Percentiles rank a stretch among this genome's conserved stretches.
phyloP scores from a whole-genome alignment of 2,113 vertebrate species.

The Delphinus delphis region DNA sequence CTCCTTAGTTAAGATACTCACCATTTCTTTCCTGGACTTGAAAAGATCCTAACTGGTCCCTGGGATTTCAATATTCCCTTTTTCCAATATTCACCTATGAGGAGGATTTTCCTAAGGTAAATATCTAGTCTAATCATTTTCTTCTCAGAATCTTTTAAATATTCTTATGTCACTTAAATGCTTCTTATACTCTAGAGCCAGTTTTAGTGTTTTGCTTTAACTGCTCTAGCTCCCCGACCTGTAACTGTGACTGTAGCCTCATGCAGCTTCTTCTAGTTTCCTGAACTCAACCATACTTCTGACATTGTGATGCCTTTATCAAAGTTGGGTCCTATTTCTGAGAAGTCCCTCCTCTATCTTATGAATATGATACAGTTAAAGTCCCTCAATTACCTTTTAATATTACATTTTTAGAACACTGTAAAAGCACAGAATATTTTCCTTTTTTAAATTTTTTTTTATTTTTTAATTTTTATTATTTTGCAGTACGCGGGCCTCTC shows the following conservation, averaged over 20 bases:
- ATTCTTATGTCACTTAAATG: neutral
- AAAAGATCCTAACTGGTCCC: neutral
- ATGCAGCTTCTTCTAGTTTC: neutral
- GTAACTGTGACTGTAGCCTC: neutral
- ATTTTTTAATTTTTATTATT: too few relatives aligned
- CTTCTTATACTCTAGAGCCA: neutral
- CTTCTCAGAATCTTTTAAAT: neutral
- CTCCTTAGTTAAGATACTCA: neutral
- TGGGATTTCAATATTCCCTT: neutral
- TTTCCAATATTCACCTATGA: neutral
- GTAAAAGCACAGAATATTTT: neutral
- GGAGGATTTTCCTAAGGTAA: neutral
- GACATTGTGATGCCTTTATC: neutral
- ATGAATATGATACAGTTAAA: neutral
- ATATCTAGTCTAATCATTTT: neutral
- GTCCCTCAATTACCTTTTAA: neutral
- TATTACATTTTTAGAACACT: neutral
- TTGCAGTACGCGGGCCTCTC: too few relatives aligned
- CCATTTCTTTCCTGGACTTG: neutral
- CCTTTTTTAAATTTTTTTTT: neutral
- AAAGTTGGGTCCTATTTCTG: neutral
- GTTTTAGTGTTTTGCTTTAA: neutral
- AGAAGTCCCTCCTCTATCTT: neutral
- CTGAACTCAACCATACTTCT: neutral
- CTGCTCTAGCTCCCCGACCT: fast-evolving